Evolutionary conservation across 2,797 vertebrate genomes (phyloP).

Genomic region (Acanthurus leucopareius): DNA sequence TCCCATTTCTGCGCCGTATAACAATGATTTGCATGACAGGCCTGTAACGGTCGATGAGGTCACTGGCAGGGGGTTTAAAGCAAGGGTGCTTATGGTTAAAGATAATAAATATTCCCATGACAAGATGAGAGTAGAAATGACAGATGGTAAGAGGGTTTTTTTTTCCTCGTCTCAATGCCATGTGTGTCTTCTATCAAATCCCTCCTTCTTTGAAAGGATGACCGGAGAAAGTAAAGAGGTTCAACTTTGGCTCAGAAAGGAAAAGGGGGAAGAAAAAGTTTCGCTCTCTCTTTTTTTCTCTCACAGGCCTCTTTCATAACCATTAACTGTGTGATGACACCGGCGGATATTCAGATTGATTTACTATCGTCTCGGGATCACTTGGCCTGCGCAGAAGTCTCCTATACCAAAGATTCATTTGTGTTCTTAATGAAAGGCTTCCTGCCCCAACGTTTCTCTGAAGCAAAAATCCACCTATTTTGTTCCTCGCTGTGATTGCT

Average conservation of each 20-base stretch:
- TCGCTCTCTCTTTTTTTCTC: conserved; percentile 29
- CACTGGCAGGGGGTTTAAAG: conserved; percentile 63
- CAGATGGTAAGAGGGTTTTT: conserved; percentile 62
- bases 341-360: conserved; percentile 86
- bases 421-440: conserved; percentile 81
- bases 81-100: conserved; percentile 62
- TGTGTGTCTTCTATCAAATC: conserved; percentile 66
- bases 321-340: conserved; percentile 84
- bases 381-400: conserved; percentile 65
- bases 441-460: conserved; percentile 72
- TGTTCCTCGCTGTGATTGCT: conserved; percentile 79
- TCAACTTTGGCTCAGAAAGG: conserved; percentile 36
- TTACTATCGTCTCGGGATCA: conserved; percentile 76
- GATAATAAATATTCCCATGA: conserved; percentile 69
- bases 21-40: conserved; percentile 71
- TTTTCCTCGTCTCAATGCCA: conserved; percentile 46
- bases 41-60: conserved; percentile 65
- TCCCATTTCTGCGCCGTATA: conserved; percentile 41
- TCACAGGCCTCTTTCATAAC: conserved; percentile 82
- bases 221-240: conserved; percentile 51
- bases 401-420: conserved; percentile 81
- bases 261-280: conserved; percentile 55
- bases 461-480: conserved; percentile 78
- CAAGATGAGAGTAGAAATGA: conserved; percentile 69
- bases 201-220: conserved; percentile 42